phyloP scores from a whole-genome alignment of 2,113 vertebrate genomes.

The Pachyramphus minor region DNA sequence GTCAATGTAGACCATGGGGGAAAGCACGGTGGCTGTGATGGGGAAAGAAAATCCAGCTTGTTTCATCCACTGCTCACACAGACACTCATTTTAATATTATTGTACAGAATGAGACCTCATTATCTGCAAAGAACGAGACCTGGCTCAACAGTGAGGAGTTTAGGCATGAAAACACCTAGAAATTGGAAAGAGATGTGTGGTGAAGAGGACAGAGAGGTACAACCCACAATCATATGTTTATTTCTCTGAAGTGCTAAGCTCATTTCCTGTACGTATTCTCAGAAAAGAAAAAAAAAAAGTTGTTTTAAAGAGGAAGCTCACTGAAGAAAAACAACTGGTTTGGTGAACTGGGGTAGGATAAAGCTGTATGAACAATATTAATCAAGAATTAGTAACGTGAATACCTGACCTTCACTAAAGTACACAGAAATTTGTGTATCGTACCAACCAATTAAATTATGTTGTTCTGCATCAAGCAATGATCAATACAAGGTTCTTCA shows the following conservation, averaged over 20 bases:
- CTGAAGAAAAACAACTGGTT: not conserved
- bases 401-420: not conserved
- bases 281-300: too few relatives aligned
- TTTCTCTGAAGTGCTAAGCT: not conserved
- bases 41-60: not conserved
- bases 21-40: not conserved
- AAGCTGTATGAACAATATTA: not conserved
- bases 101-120: not conserved
- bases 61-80: not conserved
- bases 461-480: not conserved
- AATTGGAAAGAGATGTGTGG: not conserved
- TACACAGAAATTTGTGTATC: not conserved
- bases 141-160: not conserved
- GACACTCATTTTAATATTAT: not conserved
- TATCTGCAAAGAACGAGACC: not conserved
- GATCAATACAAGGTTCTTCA: not conserved
- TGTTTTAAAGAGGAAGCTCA: not conserved
- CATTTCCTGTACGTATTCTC: not conserved
- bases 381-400: not conserved
- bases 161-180: not conserved
- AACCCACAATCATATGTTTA: not conserved
- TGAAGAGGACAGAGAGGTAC: not conserved
- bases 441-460: accelerated
- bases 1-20: accelerated
- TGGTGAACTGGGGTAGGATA: not conserved